phyloP scores from a whole-genome alignment of 2,888 invertebrate genomes.

The Ramazzottius varieornatus region DNA sequence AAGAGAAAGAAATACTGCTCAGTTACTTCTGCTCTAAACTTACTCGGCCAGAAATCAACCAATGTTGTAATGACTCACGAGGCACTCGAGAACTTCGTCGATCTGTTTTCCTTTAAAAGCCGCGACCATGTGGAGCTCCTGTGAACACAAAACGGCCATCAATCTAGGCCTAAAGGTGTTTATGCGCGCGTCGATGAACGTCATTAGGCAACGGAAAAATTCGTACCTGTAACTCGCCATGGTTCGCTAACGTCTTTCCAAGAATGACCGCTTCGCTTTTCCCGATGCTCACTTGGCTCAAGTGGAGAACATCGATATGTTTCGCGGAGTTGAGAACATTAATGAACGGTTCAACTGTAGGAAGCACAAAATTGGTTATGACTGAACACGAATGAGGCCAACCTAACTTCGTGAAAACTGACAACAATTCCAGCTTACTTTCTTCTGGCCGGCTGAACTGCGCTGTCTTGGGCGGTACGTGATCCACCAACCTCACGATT shows the following conservation, averaged over 20 bases:
- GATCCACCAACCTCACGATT: neutral
- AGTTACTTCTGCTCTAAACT: neutral
- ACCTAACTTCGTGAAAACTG: neutral
- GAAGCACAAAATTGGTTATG: neutral
- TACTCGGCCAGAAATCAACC: neutral
- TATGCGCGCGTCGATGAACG: too few species aligned
- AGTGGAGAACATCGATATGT: neutral
- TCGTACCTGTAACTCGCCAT: neutral
- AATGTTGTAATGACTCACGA: neutral
- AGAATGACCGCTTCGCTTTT: neutral
- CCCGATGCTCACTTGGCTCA: neutral
- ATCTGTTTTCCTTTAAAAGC: neutral
- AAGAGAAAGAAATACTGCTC: neutral
- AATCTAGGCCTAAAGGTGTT: too few species aligned
- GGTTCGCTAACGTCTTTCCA: neutral
- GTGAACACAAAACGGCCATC: too few species aligned
- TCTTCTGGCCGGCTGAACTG: neutral
- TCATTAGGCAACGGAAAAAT: too few species aligned
- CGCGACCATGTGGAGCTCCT: slow-evolving; percentile 1
- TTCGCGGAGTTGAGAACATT: neutral
- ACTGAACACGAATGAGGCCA: neutral
- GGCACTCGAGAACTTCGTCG: neutral
- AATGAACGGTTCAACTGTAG: neutral
- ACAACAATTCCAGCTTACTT: neutral
- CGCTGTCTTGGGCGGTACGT: neutral